These are phyloP conservation scores for Philhelius pedissequus DNA, from an alignment of 2,888 invertebrate species.

Conservation along the genomic window DNA sequence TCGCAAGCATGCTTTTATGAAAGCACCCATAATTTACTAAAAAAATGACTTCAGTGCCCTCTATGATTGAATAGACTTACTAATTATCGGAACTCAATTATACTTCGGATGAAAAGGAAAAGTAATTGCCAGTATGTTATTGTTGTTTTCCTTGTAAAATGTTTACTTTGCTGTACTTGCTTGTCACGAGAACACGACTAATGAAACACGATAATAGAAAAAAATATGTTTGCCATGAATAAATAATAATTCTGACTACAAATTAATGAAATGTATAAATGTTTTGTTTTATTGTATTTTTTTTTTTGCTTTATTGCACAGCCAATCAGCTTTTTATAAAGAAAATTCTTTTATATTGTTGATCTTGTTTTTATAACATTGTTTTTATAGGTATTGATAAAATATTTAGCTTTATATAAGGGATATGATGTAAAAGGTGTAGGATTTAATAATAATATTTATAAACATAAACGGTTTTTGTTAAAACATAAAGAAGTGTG, in stretches of 20 bases:
- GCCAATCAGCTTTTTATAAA: constrained; percentile 25
- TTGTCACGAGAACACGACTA: too few species aligned
- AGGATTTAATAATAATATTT: neutral
- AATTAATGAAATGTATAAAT: constrained; percentile 13
- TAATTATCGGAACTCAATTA: too few species aligned
- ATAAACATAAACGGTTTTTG: neutral
- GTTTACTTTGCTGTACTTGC: too few species aligned
- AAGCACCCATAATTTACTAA: too few species aligned
- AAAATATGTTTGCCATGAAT: neutral
- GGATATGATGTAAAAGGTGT: constrained; percentile 5
- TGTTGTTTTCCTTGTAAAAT: too few species aligned
- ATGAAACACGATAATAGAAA: neutral
- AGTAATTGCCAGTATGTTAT: too few species aligned
- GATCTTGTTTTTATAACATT: constrained; percentile 11
- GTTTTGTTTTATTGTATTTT: neutral
- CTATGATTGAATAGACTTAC: too few species aligned
- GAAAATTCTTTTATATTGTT: constrained; percentile 3
- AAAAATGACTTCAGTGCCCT: too few species aligned
- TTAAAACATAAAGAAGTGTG: constrained; percentile 13
- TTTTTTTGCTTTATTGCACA: constrained; percentile 22
- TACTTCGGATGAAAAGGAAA: too few species aligned
- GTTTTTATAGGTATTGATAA: too few species aligned
- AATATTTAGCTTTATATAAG: neutral
- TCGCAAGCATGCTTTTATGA: too few species aligned
- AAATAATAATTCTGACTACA: neutral